A percentile compares a stretch with the other conserved stretches of the same genome.
Conservation (phyloP, 2,797 vertebrate species). For the Gallinago nigripennis region DNA sequence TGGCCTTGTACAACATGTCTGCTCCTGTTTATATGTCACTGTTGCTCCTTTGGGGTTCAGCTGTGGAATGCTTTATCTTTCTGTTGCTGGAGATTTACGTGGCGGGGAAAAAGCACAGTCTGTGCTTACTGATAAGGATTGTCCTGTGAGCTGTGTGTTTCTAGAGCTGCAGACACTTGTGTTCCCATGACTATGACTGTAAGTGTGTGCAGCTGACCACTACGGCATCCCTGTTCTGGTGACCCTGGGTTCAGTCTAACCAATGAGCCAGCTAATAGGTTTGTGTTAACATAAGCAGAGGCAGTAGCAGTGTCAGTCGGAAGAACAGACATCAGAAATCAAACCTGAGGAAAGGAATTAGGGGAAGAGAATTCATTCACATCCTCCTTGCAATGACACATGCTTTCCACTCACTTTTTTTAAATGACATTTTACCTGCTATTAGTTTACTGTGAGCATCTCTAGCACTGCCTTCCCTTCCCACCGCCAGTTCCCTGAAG, state of each 20-base stretch:
- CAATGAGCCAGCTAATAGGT: constrained; percentile 26
- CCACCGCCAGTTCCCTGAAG: constrained; percentile 44
- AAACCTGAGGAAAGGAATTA: constrained; percentile 29
- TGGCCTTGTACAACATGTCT: background rate
- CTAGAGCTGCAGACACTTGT: background rate
- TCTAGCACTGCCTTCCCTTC: background rate
- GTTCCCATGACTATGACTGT: background rate
- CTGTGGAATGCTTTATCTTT: background rate
- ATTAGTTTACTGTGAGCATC: constrained; percentile 56
- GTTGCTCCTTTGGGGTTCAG: background rate
- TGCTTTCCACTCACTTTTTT: constrained; percentile 36
- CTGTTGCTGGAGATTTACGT: background rate
- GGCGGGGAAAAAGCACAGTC: background rate
- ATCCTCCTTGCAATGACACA: constrained; percentile 29
- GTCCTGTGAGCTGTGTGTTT: background rate
- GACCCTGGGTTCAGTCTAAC: background rate
- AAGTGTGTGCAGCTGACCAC: background rate
- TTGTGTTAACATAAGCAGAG: constrained; percentile 30
- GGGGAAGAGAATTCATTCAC: constrained; percentile 31
- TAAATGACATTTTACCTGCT: constrained; percentile 63
- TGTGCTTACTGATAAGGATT: background rate
- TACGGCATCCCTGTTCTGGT: background rate
- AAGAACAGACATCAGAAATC: constrained; percentile 40
- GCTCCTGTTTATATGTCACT: background rate
- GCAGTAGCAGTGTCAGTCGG: background rate